Evolutionary conservation across 2,797 vertebrate genomes (phyloP).

Genomic region (Rhynchonycteris naso): DNA sequence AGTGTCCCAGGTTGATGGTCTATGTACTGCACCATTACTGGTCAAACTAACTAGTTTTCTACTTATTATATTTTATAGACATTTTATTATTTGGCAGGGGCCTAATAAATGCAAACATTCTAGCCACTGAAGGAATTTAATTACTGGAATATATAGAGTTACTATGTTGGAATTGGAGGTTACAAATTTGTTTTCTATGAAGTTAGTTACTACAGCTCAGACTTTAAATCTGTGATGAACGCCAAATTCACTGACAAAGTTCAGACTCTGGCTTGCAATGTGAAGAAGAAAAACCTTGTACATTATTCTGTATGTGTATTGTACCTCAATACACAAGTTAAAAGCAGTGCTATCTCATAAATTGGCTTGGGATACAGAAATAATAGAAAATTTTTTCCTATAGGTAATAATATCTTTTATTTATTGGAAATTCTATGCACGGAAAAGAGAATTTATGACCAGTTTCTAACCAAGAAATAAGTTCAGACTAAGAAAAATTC

Average conservation of each 20-base stretch:
- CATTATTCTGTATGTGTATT: neutral
- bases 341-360: neutral
- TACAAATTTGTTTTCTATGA: neutral
- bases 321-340: neutral
- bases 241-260: neutral
- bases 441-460: neutral
- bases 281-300: neutral
- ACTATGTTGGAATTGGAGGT: neutral
- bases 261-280: neutral
- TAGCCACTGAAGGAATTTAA: neutral
- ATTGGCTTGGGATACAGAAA: slow-evolving; percentile 36
- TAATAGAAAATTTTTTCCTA: neutral
- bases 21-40: too few species aligned
- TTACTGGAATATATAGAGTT: neutral
- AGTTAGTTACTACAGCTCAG: neutral
- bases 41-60: neutral
- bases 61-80: neutral
- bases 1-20: too few species aligned
- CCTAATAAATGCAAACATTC: neutral
- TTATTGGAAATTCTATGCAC: slow-evolving; percentile 24
- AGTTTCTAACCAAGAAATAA: neutral
- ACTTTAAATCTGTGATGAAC: neutral
- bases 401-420: neutral
- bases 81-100: neutral
- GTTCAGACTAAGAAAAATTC: slow-evolving; percentile 17